Evolutionary conservation across 2,797 vertebrate species (phyloP), one percentile per base, ranked within the genome.

Genomic region (Gorsachius magnificus): DNA sequence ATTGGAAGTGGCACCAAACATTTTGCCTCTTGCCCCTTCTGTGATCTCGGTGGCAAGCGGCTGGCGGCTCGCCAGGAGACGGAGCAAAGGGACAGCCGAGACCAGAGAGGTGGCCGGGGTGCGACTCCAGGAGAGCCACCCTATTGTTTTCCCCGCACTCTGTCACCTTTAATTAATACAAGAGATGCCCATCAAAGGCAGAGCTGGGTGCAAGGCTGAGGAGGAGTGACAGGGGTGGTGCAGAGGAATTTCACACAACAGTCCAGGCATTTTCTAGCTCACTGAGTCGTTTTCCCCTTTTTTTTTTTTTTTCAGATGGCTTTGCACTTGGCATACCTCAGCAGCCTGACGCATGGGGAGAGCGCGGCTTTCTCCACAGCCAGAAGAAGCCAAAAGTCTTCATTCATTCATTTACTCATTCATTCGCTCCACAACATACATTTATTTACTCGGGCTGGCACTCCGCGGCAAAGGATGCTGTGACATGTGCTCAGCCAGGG

Each of bases 1-100:
- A 97, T 97, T 97, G 95, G 94, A 97, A 97, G 96, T 92, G 97
- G 97, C 97, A 97, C 92, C 90, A 95, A 97, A 97, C 97, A 97
- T 97, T 97, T 97, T 97, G 97, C 96, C 92, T 97, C 96, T 97
- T 97, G 96, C 97, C 95, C 97, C 90, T 95, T 92, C 91, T 96
- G 90, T 94, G 96, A 95, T 96, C 95, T 94, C 46, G 1, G 95
- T 96, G 93, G 95, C 94, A 94, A 94, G 93, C 58, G 95, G 36
- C 87, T 97, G 97, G 97, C 93, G 15, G 86, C 83, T 90, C 2
- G 19, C 96, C 95, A 93, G 90, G 89, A 90, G 92, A 91, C 4
- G 5, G 79, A 95, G 96, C 68, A 50, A 58, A 79, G 84, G 95
- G 91, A 43, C 78, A 33, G 87, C 28, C 4, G 1, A 76, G 90